Evolutionary conservation across 1,140 invertebrate genomes (phyloP), one percentile per base, ranked within the genome.

Genomic region (Antheraea pernyi): DNA sequence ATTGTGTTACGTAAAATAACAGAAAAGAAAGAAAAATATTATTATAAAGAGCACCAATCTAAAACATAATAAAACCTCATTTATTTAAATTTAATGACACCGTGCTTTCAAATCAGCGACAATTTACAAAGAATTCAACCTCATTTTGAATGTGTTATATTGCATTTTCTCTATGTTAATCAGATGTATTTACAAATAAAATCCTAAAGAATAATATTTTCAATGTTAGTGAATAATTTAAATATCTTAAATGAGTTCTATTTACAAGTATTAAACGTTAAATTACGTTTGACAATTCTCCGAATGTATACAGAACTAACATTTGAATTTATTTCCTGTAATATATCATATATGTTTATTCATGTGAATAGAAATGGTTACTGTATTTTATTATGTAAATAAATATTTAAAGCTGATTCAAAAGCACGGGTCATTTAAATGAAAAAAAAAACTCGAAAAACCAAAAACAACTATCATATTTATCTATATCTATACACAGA

Each of bases 31-130:
- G 67, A 37, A 53, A 53, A 53, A 53, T 53, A 16, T 53, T n/a
- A 53, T n/a, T 16, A 53, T 70, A 74, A 74, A 71, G 77, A 81
- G 75, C 79, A 83, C 79, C 78, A 80, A 71, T 70, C 37, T 5
- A 42, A 69, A 19, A 48, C 19, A 48, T 39, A 65, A 53, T 53
- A 53, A 53, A 42, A 53, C 0, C 46, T 53, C 46, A 53, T 53
- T 53, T 53, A 53, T 53, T 53, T 13, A n/a, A 53, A 53, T 53
- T 53, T 53, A 46, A 65, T 19, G 37, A 65, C 13, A 8, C 22
- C 7, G 16, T 36, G 30, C 13, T 63, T 65, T 65, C 36, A 22
- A 65, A 65, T 46, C 18, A 22, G 42, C n/a, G 46, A 18, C 13
- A 65, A 13, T 46, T 46, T 30, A 22, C 22, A 30, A 30, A 30